These are phyloP conservation scores for Spinibarbus caldwelli DNA, from an alignment of 2,797 vertebrate species.

Conservation along the genomic window DNA sequence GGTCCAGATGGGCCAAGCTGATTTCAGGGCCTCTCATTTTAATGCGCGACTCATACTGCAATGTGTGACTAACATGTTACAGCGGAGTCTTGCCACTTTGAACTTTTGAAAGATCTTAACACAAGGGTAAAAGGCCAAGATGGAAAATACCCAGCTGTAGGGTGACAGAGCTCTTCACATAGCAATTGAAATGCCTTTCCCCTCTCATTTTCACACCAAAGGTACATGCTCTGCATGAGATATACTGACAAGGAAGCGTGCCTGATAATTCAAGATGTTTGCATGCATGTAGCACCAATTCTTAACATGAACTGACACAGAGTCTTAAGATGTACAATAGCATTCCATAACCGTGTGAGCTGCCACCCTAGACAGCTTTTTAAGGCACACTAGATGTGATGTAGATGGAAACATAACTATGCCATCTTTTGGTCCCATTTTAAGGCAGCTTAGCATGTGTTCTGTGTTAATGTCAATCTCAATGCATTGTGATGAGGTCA, in stretches of 20 bases:
- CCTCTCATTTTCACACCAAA: slow-evolving; percentile 10
- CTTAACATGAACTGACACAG: background rate
- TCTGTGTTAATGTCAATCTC: background rate
- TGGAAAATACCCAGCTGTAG: slow-evolving; percentile 22
- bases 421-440: background rate
- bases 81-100: slow-evolving; percentile 61
- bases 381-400: background rate
- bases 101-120: slow-evolving; percentile 46
- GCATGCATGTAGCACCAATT: background rate
- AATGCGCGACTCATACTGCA: slow-evolving; percentile 65
- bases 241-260: slow-evolving; percentile 8
- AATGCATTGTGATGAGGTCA: too few relatives aligned
- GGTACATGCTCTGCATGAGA: slow-evolving; percentile 1
- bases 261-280: background rate
- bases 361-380: background rate
- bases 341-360: background rate
- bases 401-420: background rate
- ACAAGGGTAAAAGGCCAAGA: slow-evolving; percentile 22
- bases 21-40: slow-evolving; percentile 71
- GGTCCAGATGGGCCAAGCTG: slow-evolving; percentile 71
- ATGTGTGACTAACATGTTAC: slow-evolving; percentile 77
- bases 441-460: background rate
- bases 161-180: background rate
- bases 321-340: background rate
- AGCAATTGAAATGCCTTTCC: slow-evolving; percentile 3